Base-by-base conservation (phyloP, 2,888 invertebrate genomes). In the Platynereis dumerilii region DNA sequence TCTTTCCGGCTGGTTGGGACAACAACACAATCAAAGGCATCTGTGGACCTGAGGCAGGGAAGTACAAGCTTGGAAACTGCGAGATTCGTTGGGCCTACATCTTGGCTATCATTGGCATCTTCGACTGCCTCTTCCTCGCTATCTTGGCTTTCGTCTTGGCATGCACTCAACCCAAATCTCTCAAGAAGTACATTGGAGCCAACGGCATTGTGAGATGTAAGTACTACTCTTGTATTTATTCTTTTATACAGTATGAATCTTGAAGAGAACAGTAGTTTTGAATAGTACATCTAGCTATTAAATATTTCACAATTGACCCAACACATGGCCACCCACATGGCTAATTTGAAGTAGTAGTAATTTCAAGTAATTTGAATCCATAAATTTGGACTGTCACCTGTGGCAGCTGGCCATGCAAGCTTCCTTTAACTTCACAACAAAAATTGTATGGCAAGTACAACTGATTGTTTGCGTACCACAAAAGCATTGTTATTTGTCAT, bases 121-220 rank as follows among this genome's bases (percentile, higher is more conserved):
- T 86, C 68, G 95, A 95, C 83, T 93, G 93, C 60, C 86, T 91
- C 60, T 93, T 94, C 68, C 87, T 96, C 70, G 90, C 96, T 0
- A 91, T 92, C 0, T 87, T 97, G 66, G 96, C 96, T 17, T 96
- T 97, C 85, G 93, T 96, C 76, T 87, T 97, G 74, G 96, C 95
- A 39, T 92, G 93, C 5, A 87, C 94, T 64, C 95, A 96, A 84
- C 81, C 81, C 26, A 78, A 78, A 48, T 70, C 75, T 24, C 67
- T 79, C 45, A 77, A 44, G 5, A 65, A 65, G 5, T 48, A 54
- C 45, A 42, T 15, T 2, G 67, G 44, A 39, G 69, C 74, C 52
- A 72, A 73, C 27, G 72, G 74, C 27, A 69, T 72, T 62, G 74
- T 80, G 15, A 76, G 79, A 70, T 79, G 81, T 81, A 72, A 76